Evolutionary conservation across 2,113 vertebrate genomes (phyloP), one percentile per base, ranked within the genome.

Genomic region (Lampris incognitus): DNA sequence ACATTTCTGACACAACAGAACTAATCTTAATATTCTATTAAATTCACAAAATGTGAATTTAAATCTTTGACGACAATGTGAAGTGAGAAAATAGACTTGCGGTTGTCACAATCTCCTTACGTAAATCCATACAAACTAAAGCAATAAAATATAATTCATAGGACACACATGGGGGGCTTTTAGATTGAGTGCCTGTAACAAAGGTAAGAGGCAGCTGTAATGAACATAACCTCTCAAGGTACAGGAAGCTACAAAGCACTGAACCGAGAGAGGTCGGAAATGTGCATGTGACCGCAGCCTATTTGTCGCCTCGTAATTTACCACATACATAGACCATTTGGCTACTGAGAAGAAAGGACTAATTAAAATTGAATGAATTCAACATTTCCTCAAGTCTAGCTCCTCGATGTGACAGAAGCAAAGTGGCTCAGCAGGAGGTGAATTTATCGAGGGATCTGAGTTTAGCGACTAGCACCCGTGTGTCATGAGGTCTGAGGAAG

Each of bases 321-420:
- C 55, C 24, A n/a, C n/a, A n/a, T 39, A 62, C 65, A 66, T 72
- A 51, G 75, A 5, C 56, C n/a, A 11, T 11, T 5, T 38, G 46
- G 10, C 7, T 41, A 65, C 72, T 46, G 77, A 48, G 54, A 73
- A 13, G 49, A 41, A 49, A 38, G 13, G 40, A 55, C 37, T 7
- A 4, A 74, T 81, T 42, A 88, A 86, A 73, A 78, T 39, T 79
- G 59, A 46, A 74, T 50, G 13, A 60, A 9, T 44, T 24, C 24
- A 83, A 36, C 76, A 54, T 41, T 55, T 64, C n/a, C 10, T 13
- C 83, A 86, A 86, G 71, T 89, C 72, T 78, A 69, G 75, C 59
- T 8, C n/a, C 0, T 11, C 72, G 63, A 66, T 63, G 71, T 79
- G 69, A 77, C 48, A 57, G 49, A 60, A 62, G 62, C 59, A 44